Evolutionary conservation across 1,140 invertebrate genomes (phyloP).

Genomic region (Macrobrachium rosenbergii): DNA sequence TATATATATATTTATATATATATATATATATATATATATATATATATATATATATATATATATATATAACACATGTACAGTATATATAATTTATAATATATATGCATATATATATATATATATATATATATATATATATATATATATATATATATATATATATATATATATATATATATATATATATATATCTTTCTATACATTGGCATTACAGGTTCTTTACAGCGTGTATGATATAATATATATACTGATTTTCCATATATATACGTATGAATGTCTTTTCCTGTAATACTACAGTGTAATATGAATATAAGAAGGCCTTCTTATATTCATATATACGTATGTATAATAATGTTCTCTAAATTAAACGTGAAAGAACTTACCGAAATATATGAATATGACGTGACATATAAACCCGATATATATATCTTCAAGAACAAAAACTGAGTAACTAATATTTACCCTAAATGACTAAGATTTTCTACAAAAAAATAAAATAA

Average conservation of each 20-base stretch:
- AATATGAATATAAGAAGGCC: constrained; percentile 5
- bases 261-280: no score
- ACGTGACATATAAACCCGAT: not conserved
- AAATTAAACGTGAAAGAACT: not conserved
- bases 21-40: constrained; percentile 33
- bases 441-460: no score
- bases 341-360: constrained; percentile 6
- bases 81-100: no score
- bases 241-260: no score
- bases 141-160: constrained; percentile 33
- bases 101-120: not conserved
- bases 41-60: constrained; percentile 27
- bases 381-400: not conserved
- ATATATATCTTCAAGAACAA: no score
- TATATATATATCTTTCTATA: not conserved
- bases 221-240: no score
- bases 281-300: no score
- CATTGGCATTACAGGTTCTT: no score
- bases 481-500: not conserved
- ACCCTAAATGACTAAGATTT: no score
- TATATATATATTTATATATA: constrained; percentile 26
- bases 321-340: constrained; percentile 9
- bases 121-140: constrained; percentile 29
- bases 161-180: constrained; percentile 27
- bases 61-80: no score